Evolutionary conservation across 2,113 vertebrate genomes (phyloP).

Genomic region (Ellobius talpinus): DNA sequence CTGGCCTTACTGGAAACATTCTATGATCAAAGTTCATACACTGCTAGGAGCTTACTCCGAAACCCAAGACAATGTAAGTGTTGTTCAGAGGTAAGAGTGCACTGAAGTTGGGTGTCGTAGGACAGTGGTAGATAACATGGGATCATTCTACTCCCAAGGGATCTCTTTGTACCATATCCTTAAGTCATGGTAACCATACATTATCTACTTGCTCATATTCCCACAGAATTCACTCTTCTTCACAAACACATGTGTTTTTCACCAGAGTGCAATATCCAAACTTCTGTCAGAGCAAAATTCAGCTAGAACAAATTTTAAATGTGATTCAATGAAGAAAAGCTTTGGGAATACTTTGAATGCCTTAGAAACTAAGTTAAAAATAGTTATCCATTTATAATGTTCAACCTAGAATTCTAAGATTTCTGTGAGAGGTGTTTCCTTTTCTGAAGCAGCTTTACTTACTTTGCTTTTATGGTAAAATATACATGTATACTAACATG

Average conservation of each 20-base stretch:
- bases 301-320: slow-evolving; percentile 55
- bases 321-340: slow-evolving; percentile 15
- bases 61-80: slow-evolving; percentile 89
- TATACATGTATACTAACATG: background rate
- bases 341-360: slow-evolving; percentile 6
- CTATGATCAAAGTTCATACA: slow-evolving; percentile 78
- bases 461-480: slow-evolving; percentile 16
- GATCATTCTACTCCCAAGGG: background rate
- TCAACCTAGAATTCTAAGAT: slow-evolving; percentile 60
- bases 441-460: slow-evolving; percentile 44
- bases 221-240: slow-evolving; percentile 49
- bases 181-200: background rate
- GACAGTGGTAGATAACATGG: background rate
- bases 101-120: background rate
- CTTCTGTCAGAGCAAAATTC: background rate
- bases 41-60: slow-evolving; percentile 65
- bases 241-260: slow-evolving; percentile 17
- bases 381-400: slow-evolving; percentile 30
- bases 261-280: background rate
- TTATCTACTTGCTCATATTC: background rate
- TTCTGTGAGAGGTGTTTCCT: slow-evolving; percentile 54
- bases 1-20: slow-evolving; percentile 84
- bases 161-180: background rate
- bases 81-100: background rate
- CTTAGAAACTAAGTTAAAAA: slow-evolving; percentile 52